Evolutionary conservation across 1,140 invertebrate species (phyloP).

Genomic region (Paraescarpia echinospica): DNA sequence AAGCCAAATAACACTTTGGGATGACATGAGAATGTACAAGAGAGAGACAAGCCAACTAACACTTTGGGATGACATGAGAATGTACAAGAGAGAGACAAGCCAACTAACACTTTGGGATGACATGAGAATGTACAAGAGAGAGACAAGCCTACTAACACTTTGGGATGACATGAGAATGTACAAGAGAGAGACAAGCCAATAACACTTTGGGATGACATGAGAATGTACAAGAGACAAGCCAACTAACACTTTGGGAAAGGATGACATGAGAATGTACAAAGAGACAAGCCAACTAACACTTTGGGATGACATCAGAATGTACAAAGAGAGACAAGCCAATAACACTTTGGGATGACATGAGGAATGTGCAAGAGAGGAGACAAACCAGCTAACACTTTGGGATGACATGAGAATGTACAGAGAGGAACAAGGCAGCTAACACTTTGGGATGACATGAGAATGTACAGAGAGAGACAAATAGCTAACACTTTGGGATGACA

Average conservation of each 20-base stretch:
- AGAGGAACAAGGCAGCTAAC: not conserved
- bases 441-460: not conserved
- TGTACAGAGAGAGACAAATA: too few species aligned
- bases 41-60: not conserved
- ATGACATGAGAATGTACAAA: not conserved
- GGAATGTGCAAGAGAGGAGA: not conserved
- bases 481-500: too few species aligned
- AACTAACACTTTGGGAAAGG: not conserved
- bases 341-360: not conserved
- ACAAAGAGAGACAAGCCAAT: not conserved
- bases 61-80: not conserved
- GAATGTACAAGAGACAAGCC: not conserved
- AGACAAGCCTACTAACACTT: not conserved
- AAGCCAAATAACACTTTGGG: not conserved
- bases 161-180: not conserved
- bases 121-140: too few species aligned
- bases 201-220: not conserved
- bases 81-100: not conserved
- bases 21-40: conserved; percentile 12
- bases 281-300: not conserved
- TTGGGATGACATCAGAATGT: too few species aligned
- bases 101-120: not conserved
- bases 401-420: not conserved
- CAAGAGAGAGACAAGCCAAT: not conserved
- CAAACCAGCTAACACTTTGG: not conserved